phyloP scores from a whole-genome alignment of 1,140 invertebrate genomes.

The Bombus polaris region DNA sequence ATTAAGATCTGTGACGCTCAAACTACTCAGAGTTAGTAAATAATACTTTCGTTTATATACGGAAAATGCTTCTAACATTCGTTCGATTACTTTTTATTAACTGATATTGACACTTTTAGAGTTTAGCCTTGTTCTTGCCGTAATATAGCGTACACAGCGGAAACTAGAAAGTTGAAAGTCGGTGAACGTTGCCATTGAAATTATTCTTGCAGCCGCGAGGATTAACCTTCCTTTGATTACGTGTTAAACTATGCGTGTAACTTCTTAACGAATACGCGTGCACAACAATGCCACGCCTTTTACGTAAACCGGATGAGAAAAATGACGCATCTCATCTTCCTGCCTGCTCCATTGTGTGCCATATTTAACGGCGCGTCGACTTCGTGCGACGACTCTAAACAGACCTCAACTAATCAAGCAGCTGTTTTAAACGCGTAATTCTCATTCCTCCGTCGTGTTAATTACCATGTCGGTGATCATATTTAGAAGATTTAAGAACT shows the following conservation, averaged over 20 bases:
- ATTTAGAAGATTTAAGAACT: neutral
- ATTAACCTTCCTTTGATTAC: neutral
- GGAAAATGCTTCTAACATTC: no score
- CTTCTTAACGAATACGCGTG: neutral
- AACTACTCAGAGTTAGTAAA: no score
- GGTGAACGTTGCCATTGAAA: no score
- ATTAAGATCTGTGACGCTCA: neutral
- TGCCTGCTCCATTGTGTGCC: constrained; percentile 1
- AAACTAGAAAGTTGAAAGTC: no score
- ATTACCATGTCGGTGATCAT: neutral
- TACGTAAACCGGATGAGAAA: constrained; percentile 28
- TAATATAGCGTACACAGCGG: no score
- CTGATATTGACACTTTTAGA: no score
- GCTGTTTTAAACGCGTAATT: neutral
- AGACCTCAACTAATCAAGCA: neutral
- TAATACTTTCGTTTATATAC: no score
- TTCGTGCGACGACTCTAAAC: neutral
- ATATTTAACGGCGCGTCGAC: neutral
- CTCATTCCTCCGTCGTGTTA: neutral
- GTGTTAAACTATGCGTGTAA: neutral
- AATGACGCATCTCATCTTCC: neutral
- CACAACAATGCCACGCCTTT: constrained; percentile 13
- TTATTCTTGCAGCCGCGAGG: no score
- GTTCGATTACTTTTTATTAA: no score
- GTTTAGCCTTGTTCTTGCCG: no score